Base-by-base conservation (phyloP, 2,888 invertebrate species). In the Platycheirus albimanus region DNA sequence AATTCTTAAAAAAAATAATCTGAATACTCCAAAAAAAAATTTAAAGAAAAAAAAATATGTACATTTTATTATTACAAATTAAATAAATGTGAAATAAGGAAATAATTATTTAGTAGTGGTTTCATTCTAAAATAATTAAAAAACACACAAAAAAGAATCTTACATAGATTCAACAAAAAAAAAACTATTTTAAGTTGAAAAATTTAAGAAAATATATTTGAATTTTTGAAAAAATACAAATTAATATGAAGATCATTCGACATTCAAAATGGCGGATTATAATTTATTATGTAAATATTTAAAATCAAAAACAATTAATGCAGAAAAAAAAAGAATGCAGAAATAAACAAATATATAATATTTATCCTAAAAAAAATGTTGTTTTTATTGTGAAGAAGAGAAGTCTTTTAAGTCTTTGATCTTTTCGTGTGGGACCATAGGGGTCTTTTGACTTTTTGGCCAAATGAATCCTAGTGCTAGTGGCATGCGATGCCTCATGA, bases 61-160 rank as follows among this genome's bases (percentile, higher is more conserved):
- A 80, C 64, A 77, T 64, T 74, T 58, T 83, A 80, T 71, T 75
- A 77, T 71, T 75, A 77, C 15, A 61, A 84, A 81, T 51, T 74
- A 71, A 85, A 84, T 80, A 77, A 76, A 70, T 86, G 81, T 81
- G 85, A 85, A 79, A 86, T 85, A 85, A 71, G 30, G 45, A 84
- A 61, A 86, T 76, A 71, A 80, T 79, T 84, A 80, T 74, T 75
- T 81, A 79, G 74, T 72, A 83, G 72, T 78, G 84, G 84, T 75
- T 64, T 79, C 85, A 86, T 61, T 69, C 51, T 70, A 76, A 84
- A 78, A 76, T 52, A 83, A 74, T 69, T 74, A 75, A 80, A 85
- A 83, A 85, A 85, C 85, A 85, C 86, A 52, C 51, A 70, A 49
- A 45, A 52, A 61, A 67, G 28, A 41, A 58, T 58, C 58, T 58